These are phyloP conservation scores for Drosophila lini DNA, from an alignment of 1,140 invertebrate species.

Conservation along the genomic window DNA sequence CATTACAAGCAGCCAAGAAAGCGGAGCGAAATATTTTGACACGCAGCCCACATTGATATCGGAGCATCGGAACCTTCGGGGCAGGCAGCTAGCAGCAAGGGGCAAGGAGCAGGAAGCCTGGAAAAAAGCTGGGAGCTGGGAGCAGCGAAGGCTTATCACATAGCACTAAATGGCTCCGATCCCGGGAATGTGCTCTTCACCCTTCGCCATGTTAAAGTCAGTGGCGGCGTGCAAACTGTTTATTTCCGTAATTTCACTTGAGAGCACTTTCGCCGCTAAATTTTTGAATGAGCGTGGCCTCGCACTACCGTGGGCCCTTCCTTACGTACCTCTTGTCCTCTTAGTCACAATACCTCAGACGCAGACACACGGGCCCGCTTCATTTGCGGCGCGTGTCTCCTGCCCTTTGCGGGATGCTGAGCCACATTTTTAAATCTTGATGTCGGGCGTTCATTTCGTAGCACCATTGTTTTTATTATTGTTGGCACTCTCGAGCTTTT, in stretches of 20 bases:
- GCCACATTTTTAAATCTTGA: slow-evolving; percentile 55
- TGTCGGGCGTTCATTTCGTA: slow-evolving; percentile 59
- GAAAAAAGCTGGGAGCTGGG: background rate
- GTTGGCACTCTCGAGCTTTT: slow-evolving; percentile 58
- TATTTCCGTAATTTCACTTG: slow-evolving; percentile 71
- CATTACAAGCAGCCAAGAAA: slow-evolving; percentile 66
- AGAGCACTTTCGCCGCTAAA: slow-evolving; percentile 42
- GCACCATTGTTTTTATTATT: slow-evolving; percentile 72
- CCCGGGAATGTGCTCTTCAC: background rate
- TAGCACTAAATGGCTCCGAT: slow-evolving; percentile 48
- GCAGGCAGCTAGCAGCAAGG: slow-evolving; percentile 5
- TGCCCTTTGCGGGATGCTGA: slow-evolving; percentile 6
- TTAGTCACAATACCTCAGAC: slow-evolving; percentile 3
- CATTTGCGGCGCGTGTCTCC: slow-evolving; percentile 39
- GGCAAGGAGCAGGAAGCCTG: background rate
- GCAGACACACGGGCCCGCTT: slow-evolving; percentile 20
- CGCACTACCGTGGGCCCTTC: background rate
- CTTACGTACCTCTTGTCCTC: slow-evolving; percentile 1
- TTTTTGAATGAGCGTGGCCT: slow-evolving; percentile 10
- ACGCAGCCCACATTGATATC: slow-evolving; percentile 51
- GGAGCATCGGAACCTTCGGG: slow-evolving; percentile 13
- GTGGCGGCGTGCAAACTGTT: slow-evolving; percentile 68
- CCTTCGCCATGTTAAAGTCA: slow-evolving; percentile 45
- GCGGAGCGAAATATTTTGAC: slow-evolving; percentile 65
- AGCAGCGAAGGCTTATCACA: slow-evolving; percentile 64